Conservation (phyloP, 2,113 vertebrate species). For the Mirza zaza region DNA sequence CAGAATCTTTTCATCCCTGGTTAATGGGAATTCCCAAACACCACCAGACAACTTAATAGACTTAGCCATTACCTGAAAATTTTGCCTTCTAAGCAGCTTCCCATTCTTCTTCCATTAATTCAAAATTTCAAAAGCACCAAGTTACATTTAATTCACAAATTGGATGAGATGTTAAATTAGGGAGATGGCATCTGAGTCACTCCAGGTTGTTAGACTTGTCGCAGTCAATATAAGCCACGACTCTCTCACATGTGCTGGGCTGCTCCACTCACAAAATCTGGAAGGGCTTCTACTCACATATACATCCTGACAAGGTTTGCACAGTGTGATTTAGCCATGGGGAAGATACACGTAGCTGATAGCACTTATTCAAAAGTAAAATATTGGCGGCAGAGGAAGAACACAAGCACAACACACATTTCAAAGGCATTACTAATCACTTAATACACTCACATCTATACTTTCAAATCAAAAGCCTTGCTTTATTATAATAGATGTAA, state of each 20-base stretch:
- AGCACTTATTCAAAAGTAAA: not conserved
- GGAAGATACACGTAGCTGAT: not conserved
- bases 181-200: conserved; percentile 69
- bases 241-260: not conserved
- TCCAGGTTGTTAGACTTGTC: conserved; percentile 70
- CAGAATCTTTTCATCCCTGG: not conserved
- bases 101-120: conserved; percentile 60
- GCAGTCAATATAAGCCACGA: conserved; percentile 70
- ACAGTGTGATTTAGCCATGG: not conserved
- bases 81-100: conserved; percentile 35
- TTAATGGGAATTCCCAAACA: not conserved
- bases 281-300: not conserved
- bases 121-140: conserved; percentile 72
- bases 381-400: not conserved
- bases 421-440: not conserved
- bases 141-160: conserved; percentile 77
- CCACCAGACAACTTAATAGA: not conserved
- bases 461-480: not conserved
- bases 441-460: not conserved
- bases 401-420: not conserved
- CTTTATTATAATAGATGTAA: not conserved
- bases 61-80: not conserved
- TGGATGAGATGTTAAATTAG: conserved; percentile 78
- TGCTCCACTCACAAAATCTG: conserved; percentile 4
- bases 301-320: not conserved